Percentiles rank a stretch among this genome's conserved stretches.
These are phyloP conservation scores for Megalurothrips usitatus DNA, from an alignment of 2,888 invertebrate genomes.

Conservation along the genomic window DNA sequence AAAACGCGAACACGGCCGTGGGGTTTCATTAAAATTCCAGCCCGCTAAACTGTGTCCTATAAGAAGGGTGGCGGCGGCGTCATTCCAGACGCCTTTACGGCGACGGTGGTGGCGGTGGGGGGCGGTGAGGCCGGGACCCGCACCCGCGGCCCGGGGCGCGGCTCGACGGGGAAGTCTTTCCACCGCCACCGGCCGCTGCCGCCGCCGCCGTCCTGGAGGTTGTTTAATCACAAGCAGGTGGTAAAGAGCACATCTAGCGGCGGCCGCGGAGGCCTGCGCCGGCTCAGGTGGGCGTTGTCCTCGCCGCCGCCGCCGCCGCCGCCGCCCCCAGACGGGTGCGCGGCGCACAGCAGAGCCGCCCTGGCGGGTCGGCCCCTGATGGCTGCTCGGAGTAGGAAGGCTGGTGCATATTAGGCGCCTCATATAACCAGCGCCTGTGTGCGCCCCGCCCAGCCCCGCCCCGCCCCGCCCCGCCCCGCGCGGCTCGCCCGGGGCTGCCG, in stretches of 20 bases:
- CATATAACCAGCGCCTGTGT: background rate
- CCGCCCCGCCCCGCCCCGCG: too few species aligned
- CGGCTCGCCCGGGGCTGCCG: background rate
- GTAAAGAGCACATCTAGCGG: background rate
- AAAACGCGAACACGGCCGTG: too few species aligned
- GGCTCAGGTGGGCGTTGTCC: background rate
- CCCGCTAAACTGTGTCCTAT: too few species aligned
- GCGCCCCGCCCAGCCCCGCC: too few species aligned
- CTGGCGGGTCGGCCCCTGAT: background rate
- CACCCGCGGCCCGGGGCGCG: too few species aligned
- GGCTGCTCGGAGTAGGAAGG: too few species aligned
- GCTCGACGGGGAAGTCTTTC: too few species aligned
- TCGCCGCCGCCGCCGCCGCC: background rate
- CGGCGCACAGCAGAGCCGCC: background rate
- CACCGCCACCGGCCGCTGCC: background rate
- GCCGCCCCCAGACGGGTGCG: background rate
- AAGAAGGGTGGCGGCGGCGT: too few species aligned
- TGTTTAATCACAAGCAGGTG: slow-evolving; percentile 6
- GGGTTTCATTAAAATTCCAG: too few species aligned
- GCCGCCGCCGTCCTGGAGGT: background rate
- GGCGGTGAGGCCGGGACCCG: too few species aligned
- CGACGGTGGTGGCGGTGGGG: too few species aligned
- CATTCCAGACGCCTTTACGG: too few species aligned
- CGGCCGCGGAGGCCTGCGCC: background rate
- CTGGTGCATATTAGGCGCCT: slow-evolving; percentile 6